Conservation (phyloP, 1,140 invertebrate species). For the Argopecten irradians region DNA sequence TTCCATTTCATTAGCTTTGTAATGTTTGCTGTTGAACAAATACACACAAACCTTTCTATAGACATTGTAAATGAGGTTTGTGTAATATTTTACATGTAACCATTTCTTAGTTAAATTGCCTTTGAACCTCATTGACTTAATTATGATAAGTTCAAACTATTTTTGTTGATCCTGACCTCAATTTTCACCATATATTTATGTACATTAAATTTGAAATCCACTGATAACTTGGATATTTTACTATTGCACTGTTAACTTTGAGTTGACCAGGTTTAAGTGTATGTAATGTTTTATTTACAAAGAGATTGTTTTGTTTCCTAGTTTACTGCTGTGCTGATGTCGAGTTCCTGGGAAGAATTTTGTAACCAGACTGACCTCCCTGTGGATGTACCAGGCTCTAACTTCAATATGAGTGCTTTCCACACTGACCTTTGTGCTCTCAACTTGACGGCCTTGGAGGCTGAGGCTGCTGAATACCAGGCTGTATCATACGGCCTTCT, state of each 20-base stretch:
- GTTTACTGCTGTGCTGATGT: background rate
- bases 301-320: background rate
- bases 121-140: too few species aligned
- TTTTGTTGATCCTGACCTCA: too few species aligned
- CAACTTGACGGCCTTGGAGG: slow-evolving; percentile 49
- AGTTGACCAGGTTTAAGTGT: background rate
- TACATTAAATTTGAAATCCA: background rate
- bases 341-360: slow-evolving; percentile 33
- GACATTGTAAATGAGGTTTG: too few species aligned
- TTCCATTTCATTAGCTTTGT: slow-evolving; percentile 30
- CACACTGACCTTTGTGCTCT: slow-evolving; percentile 48
- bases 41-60: too few species aligned
- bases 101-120: too few species aligned
- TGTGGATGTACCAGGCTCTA: slow-evolving; percentile 44
- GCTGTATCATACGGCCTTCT: slow-evolving; percentile 32
- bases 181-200: too few species aligned
- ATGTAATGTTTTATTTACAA: background rate
- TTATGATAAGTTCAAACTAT: too few species aligned
- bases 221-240: slow-evolving; percentile 37
- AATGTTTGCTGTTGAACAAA: too few species aligned
- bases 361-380: slow-evolving; percentile 38
- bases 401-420: slow-evolving; percentile 48
- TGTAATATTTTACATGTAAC: too few species aligned
- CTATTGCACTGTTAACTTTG: background rate
- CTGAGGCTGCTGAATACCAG: slow-evolving; percentile 49